Base-by-base conservation (phyloP, 2,113 vertebrate species). In the Neogobius melanostomus region DNA sequence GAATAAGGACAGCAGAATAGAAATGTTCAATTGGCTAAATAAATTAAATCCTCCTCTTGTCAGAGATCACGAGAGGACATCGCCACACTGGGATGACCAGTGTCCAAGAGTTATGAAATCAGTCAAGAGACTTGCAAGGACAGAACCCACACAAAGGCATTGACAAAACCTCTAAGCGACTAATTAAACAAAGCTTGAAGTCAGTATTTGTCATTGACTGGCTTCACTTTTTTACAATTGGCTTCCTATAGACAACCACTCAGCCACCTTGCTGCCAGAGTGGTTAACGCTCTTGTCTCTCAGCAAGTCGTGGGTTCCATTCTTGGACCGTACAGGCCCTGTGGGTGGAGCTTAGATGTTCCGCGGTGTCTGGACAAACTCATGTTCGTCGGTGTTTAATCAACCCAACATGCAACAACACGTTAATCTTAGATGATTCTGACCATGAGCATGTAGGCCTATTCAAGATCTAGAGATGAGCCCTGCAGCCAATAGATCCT, bases 21-120 rank as follows among this genome's bases (percentile, higher is more conserved):
- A 36, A 36, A 36, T 36, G 1, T 4, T 36, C 28, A 4, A 59
- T 21, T 21, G 21, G 21, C 21, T 21, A 42, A 59, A 42, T 14
- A 42, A 42, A 59, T 7, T 12, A 12, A 42, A 59, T 59, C 56
- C 21, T 59, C 56, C 21, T 36, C 54, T n/a, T n/a, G n/a, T 6
- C 85, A 68, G 85, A 74, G 36, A 60, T 77, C 87, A 83, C 79
- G 12, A 81, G 82, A 80, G 83, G 61, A 64, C 82, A 80, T 72
- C 78, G 50, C 70, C 75, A 61, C 78, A 59, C 67, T 72, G 63
- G 60, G 77, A 52, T 57, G 59, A 75, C 61, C 83, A 69, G 61
- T 49, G 56, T 69, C 69, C 80, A 48, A 60, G 60, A 60, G 53
- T 53, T 53, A 49, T 76, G 70, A 76, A 45, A 72, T 85, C 83